Evolutionary conservation across 2,888 invertebrate species (phyloP).

Genomic region (Hydraecia micacea): DNA sequence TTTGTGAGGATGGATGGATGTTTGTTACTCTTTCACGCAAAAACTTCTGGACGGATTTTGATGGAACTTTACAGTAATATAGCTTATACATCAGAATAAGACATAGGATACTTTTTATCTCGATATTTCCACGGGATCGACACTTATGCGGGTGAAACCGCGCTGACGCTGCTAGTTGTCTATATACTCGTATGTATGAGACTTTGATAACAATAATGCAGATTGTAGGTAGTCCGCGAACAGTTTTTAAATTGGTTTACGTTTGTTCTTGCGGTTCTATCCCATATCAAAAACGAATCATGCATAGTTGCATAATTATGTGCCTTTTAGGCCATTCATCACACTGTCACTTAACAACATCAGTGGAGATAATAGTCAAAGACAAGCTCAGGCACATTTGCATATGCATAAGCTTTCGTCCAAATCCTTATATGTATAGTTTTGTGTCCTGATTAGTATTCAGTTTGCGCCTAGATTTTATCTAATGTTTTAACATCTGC

Average conservation of each 20-base stretch:
- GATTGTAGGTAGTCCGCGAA: not conserved
- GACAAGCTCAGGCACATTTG: constrained; percentile 2
- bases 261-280: not conserved
- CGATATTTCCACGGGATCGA: no score
- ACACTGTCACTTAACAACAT: constrained; percentile 25
- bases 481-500: constrained; percentile 51
- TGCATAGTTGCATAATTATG: not conserved
- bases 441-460: constrained; percentile 39
- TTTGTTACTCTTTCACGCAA: no score
- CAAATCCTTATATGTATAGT: not conserved
- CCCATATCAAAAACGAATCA: not conserved
- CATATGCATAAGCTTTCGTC: constrained; percentile 22
- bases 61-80: no score
- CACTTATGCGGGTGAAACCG: no score
- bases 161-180: not conserved
- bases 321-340: not conserved
- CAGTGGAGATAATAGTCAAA: constrained; percentile 22
- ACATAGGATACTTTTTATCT: no score
- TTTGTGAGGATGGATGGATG: no score
- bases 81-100: no score
- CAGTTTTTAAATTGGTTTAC: not conserved
- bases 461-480: constrained; percentile 48
- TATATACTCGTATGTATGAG: not conserved
- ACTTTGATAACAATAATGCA: not conserved
- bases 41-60: no score